These are phyloP conservation scores for Drosophila nr. perissopoda DNA, from an alignment of 2,888 invertebrate genomes.

Conservation along the genomic window DNA sequence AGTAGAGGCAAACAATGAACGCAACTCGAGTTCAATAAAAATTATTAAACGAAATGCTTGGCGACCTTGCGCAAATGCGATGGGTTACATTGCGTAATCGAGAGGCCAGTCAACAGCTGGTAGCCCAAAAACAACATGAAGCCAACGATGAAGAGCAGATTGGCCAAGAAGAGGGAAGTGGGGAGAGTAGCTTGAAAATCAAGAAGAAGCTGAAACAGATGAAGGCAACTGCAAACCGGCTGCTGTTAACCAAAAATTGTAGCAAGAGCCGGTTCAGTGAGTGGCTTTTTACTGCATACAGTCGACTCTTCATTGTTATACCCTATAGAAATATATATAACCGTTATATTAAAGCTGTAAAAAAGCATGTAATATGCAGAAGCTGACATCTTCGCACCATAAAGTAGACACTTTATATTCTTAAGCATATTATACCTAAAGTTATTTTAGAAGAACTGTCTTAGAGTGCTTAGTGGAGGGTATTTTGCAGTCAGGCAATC, in stretches of 20 bases:
- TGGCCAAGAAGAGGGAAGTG: neutral
- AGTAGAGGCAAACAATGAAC: slow-evolving; percentile 18
- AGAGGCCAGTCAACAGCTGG: slow-evolving; percentile 45
- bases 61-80: slow-evolving; percentile 71
- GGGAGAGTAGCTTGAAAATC: neutral
- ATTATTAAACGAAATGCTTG: slow-evolving; percentile 49
- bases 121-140: slow-evolving; percentile 15
- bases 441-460: neutral
- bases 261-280: slow-evolving; percentile 63
- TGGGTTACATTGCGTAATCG: slow-evolving; percentile 71
- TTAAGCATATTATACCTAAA: neutral
- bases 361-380: neutral
- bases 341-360: neutral
- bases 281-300: slow-evolving; percentile 39
- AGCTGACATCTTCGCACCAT: neutral
- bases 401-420: neutral
- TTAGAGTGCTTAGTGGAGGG: neutral
- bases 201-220: slow-evolving; percentile 10
- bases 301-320: slow-evolving; percentile 6
- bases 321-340: neutral
- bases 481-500: neutral
- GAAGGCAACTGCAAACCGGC: slow-evolving; percentile 59
- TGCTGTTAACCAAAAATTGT: slow-evolving; percentile 39
- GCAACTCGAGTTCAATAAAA: slow-evolving; percentile 57
- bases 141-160: neutral